Evolutionary conservation across 2,797 vertebrate genomes (phyloP), one percentile per base, ranked within the genome.

Genomic region (Eulemur coronatus): DNA sequence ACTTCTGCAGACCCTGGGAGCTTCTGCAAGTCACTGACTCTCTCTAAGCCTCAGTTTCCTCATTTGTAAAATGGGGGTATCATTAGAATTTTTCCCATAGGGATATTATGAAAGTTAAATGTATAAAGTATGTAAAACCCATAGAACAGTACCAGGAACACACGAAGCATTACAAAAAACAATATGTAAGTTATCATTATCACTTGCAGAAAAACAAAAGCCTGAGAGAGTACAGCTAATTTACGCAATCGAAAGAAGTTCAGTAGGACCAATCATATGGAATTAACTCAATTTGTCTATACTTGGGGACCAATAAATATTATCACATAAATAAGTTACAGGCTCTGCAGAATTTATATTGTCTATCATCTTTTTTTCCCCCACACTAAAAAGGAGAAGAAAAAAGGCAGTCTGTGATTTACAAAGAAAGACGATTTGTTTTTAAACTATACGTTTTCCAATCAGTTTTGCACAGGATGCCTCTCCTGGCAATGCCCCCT

Each of bases 391-490:
- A 33, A 13, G n/a, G 33, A 5, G 35, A 89, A 33, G 48, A 10
- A 75, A 75, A 61, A 59, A 75, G 73, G 5, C 41, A 73, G 17
- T 38, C 11, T 87, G 70, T 22, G 67, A 78, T 79, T 78, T 75
- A 28, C 52, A 91, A 55, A 63, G 52, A 61, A 87, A 73, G 52
- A 63, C 1, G 22, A 41, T 55, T 70, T 91, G 55, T 67, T 86
- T 82, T 69, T n/a, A 55, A 69, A 87, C 57, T 82, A 38, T 72
- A 72, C 38, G 59, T 94, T 97, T 94, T 81, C 76, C 67, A 82
- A 61, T 89, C 72, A 61, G 69, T 33, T 43, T 41, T n/a, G 10
- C 8, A 67, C 33, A 94, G 65, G 95, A 52, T 17, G 57, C 48
- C 33, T 96, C 7, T 86, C 61, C 65, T 75, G 67, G 46, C 46